These are phyloP conservation scores for Hololepta plana DNA, from an alignment of 2,888 invertebrate genomes.

Conservation along the genomic window DNA sequence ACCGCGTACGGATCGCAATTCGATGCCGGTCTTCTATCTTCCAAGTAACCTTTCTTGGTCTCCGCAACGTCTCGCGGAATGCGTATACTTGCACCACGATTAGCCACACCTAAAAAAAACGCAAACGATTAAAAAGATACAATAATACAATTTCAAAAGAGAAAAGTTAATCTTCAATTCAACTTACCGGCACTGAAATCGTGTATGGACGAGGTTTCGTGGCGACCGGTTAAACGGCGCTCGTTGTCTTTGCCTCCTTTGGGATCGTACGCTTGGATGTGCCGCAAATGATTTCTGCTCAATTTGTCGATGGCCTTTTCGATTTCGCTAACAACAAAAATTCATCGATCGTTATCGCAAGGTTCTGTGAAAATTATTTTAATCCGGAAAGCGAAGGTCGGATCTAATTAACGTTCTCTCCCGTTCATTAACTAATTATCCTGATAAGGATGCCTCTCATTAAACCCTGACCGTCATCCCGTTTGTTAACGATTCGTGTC, in stretches of 20 bases:
- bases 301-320: constrained; percentile 91
- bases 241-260: constrained; percentile 93
- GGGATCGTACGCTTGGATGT: constrained; percentile 94
- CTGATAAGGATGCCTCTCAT: too few relatives aligned
- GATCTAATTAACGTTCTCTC: too few relatives aligned
- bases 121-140: constrained; percentile 2
- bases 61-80: constrained; percentile 84
- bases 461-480: too few relatives aligned
- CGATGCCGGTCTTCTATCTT: constrained; percentile 83
- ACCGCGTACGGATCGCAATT: constrained; percentile 89
- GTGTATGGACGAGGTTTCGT: constrained; percentile 93
- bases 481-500: too few relatives aligned
- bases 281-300: constrained; percentile 76
- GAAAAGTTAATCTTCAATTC: constrained; percentile 1
- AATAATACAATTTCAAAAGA: constrained; percentile 1
- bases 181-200: constrained; percentile 75
- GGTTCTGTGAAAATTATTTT: too few relatives aligned
- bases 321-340: constrained; percentile 54
- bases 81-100: constrained; percentile 85
- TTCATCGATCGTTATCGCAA: too few relatives aligned
- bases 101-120: constrained; percentile 61
- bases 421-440: too few relatives aligned
- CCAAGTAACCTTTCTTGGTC: constrained; percentile 86
- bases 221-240: constrained; percentile 81
- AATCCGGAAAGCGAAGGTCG: too few relatives aligned